Conservation (phyloP, 2,888 invertebrate genomes). For the Mongoloraphidia duomilia region DNA sequence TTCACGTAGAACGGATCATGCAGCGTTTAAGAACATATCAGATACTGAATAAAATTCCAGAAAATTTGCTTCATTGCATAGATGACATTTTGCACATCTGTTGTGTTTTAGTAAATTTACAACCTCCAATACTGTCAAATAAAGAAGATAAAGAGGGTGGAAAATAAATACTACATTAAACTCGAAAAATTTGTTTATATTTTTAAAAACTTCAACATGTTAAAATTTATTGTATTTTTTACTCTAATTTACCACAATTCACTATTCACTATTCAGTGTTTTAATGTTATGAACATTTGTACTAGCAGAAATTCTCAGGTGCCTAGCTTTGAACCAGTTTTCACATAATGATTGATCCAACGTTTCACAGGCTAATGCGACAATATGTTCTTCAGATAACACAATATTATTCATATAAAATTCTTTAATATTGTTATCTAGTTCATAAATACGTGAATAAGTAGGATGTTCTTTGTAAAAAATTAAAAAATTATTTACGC, state of each 20-base stretch:
- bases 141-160: constrained; percentile 4
- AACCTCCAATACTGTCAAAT: constrained; percentile 6
- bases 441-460: background rate
- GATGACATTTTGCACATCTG: constrained; percentile 6
- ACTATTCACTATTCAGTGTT: no score
- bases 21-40: no score
- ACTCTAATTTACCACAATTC: no score
- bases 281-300: no score
- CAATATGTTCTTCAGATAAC: background rate
- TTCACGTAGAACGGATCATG: no score
- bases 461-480: background rate
- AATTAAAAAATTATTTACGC: constrained; percentile 2
- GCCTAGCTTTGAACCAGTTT: constrained; percentile 8
- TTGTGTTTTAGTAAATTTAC: constrained; percentile 7
- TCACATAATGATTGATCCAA: constrained; percentile 10
- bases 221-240: no score
- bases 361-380: constrained; percentile 11
- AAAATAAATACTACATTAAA: no score
- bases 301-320: no score
- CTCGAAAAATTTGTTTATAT: no score
- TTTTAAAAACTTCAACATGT: no score
- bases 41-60: no score
- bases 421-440: background rate
- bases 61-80: no score
- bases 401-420: background rate